Evolutionary conservation across 2,797 vertebrate species (phyloP).

Genomic region (Pelodytes ibericus): DNA sequence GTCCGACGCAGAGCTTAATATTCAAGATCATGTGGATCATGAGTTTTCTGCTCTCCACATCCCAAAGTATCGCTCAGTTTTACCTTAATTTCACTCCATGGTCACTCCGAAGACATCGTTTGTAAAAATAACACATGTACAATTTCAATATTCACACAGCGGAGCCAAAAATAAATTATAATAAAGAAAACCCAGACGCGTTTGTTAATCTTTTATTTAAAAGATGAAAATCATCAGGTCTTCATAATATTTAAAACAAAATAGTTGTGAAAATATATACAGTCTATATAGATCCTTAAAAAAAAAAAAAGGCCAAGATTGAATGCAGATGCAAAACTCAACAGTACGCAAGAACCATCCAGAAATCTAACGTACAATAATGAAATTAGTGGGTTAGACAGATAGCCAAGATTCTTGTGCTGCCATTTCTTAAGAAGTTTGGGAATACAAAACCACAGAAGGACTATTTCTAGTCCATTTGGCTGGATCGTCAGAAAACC

Average conservation of each 20-base stretch:
- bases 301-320: constrained; percentile 72
- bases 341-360: constrained; percentile 71
- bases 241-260: constrained; percentile 51
- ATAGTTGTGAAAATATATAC: constrained; percentile 73
- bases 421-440: constrained; percentile 78
- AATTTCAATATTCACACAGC: not conserved
- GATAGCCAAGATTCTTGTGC: constrained; percentile 78
- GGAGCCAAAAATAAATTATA: too few species aligned
- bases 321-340: constrained; percentile 77
- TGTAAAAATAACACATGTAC: constrained; percentile 2
- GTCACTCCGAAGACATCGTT: not conserved
- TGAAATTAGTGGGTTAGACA: constrained; percentile 85
- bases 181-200: not conserved
- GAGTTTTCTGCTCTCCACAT: constrained; percentile 19
- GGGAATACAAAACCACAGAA: constrained; percentile 79
- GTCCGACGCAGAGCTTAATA: constrained; percentile 55
- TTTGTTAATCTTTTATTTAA: not conserved
- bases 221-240: constrained; percentile 13
- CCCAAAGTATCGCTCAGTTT: constrained; percentile 36
- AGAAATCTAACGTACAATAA: constrained; percentile 84
- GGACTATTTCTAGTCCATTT: constrained; percentile 82
- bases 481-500: constrained; percentile 78
- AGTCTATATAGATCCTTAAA: too few species aligned
- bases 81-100: constrained; percentile 9
- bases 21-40: constrained; percentile 44